Evolutionary conservation across 2,888 invertebrate genomes (phyloP).

Genomic region (Agrotis ipsilon): DNA sequence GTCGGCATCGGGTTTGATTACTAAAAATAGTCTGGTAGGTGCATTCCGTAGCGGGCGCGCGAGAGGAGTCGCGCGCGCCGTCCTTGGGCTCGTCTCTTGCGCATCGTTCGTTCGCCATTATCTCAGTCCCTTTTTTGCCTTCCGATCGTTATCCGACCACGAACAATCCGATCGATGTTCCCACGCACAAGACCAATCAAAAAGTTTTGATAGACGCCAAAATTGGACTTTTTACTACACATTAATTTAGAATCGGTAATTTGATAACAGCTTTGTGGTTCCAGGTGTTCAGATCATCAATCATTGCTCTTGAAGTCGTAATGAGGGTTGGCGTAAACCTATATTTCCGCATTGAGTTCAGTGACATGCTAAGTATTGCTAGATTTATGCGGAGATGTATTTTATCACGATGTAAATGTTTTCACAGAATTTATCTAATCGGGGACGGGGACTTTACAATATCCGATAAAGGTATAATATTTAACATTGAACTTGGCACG

Average conservation of each 20-base stretch:
- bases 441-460: conserved; percentile 47
- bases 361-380: conserved; percentile 57
- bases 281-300: conserved; percentile 68
- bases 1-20: conserved; percentile 84
- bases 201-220: conserved; percentile 80
- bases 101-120: conserved; percentile 81
- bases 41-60: conserved; percentile 79
- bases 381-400: conserved; percentile 40
- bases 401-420: conserved; percentile 56
- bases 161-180: conserved; percentile 86
- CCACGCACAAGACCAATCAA: conserved; percentile 84
- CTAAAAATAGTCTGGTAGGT: conserved; percentile 87
- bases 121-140: conserved; percentile 89
- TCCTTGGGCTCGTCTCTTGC: conserved; percentile 82
- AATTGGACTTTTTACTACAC: conserved; percentile 84
- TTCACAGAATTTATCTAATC: conserved; percentile 50
- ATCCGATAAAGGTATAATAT: conserved; percentile 59
- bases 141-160: conserved; percentile 88
- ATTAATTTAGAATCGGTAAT: conserved; percentile 77
- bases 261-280: conserved; percentile 71
- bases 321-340: conserved; percentile 67
- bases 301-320: conserved; percentile 64
- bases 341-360: conserved; percentile 64
- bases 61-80: conserved; percentile 74
- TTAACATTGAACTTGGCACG: conserved; percentile 73